Conservation (phyloP, 1,140 invertebrate genomes). For the Platorchestia sp. region DNA sequence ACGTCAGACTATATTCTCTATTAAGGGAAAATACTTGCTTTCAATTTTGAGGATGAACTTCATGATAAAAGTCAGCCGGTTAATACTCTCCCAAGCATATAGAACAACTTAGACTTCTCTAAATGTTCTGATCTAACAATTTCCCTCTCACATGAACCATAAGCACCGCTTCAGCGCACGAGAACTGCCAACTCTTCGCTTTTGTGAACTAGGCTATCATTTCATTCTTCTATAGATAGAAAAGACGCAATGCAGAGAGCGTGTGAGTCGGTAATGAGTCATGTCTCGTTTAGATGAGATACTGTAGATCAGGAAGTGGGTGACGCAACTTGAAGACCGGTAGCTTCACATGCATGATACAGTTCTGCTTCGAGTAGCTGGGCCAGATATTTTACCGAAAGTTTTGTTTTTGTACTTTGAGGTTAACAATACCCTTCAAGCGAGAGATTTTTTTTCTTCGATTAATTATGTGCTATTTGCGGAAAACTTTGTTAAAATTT, state of each 20-base stretch:
- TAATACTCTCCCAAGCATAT: neutral
- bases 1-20: neutral
- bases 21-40: neutral
- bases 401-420: neutral
- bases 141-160: neutral
- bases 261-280: neutral
- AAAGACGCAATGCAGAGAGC: neutral
- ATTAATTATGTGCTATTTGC: neutral
- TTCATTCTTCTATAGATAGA: neutral
- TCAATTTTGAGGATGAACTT: neutral
- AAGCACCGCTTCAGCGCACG: neutral
- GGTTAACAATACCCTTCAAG: neutral
- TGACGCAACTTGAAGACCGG: neutral
- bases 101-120: neutral
- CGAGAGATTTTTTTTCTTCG: neutral
- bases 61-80: too few species aligned
- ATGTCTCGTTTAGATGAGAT: neutral
- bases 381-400: neutral
- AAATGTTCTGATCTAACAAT: neutral
- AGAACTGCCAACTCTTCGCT: neutral
- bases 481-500: neutral
- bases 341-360: neutral
- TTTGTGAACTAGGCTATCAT: neutral
- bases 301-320: neutral
- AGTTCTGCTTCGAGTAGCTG: neutral